Percentiles rank a stretch among this genome's conserved stretches.
Evolutionary conservation across 2,797 vertebrate genomes (phyloP).

Genomic region (Pangasius larnaudii): DNA sequence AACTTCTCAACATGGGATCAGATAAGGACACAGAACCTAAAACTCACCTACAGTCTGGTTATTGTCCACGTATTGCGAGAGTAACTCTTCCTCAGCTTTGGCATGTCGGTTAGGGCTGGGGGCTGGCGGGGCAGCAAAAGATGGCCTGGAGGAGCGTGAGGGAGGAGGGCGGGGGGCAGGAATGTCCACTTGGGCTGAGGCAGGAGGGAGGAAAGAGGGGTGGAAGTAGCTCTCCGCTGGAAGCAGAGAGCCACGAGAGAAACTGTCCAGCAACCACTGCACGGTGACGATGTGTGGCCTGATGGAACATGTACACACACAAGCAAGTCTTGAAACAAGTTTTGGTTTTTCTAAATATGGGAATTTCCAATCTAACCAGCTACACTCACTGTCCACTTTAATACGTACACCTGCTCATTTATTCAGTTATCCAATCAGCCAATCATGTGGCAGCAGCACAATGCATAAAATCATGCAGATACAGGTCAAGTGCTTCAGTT

Average conservation of each 20-base stretch:
- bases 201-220: slow-evolving; percentile 80
- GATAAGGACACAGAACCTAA: not conserved
- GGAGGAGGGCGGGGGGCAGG: slow-evolving; percentile 57
- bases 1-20: not conserved
- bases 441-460: too few species aligned
- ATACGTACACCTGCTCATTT: too few species aligned
- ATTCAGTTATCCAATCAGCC: too few species aligned
- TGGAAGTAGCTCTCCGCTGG: slow-evolving; percentile 85
- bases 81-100: slow-evolving; percentile 85
- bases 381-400: not conserved
- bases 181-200: slow-evolving; percentile 71
- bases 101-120: slow-evolving; percentile 64
- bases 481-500: too few species aligned
- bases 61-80: slow-evolving; percentile 88
- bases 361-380: not conserved
- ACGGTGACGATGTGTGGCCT: slow-evolving; percentile 91
- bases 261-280: slow-evolving; percentile 92
- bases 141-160: slow-evolving; percentile 45
- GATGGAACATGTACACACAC: slow-evolving; percentile 13
- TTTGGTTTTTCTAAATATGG: not conserved
- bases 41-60: slow-evolving; percentile 79
- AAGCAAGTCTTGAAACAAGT: not conserved
- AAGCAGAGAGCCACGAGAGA: slow-evolving; percentile 81
- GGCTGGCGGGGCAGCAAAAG: slow-evolving; percentile 50
- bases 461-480: too few species aligned